phyloP scores from a whole-genome alignment of 2,797 vertebrate genomes.

The Silurus lanzhouensis region DNA sequence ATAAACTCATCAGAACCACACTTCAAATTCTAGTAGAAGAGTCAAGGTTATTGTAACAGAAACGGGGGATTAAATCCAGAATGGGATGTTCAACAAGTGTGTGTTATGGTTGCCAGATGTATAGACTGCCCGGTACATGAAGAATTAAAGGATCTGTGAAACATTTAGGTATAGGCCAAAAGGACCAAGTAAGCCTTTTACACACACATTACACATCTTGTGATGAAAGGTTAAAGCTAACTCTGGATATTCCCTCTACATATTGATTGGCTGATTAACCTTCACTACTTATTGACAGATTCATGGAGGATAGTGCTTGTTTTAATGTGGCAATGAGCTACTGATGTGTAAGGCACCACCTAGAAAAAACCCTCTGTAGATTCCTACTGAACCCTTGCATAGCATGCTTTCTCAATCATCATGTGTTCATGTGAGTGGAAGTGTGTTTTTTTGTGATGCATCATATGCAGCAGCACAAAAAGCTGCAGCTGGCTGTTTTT shows the following conservation, averaged over 20 bases:
- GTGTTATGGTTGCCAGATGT: neutral
- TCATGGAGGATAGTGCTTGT: neutral
- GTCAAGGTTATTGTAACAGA: neutral
- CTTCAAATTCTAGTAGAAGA: neutral
- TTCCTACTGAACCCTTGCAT: neutral
- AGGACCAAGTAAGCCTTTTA: neutral
- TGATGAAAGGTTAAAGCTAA: neutral
- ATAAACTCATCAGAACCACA: too few species aligned
- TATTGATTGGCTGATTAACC: slow-evolving; percentile 6
- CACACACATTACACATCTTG: neutral
- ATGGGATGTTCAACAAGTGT: neutral
- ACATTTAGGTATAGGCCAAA: neutral
- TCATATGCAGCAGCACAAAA: too few species aligned
- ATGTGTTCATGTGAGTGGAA: too few species aligned
- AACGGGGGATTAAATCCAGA: neutral
- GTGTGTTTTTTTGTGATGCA: too few species aligned
- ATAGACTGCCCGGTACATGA: neutral
- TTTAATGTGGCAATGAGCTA: neutral
- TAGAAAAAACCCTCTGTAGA: neutral
- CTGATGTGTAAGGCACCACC: neutral
- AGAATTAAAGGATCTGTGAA: neutral
- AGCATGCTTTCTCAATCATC: neutral
- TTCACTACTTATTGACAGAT: neutral
- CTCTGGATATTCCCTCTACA: neutral
- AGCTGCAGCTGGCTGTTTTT: too few species aligned